These are phyloP conservation scores for Adelges cooleyi DNA, from an alignment of 1,140 invertebrate species.

Conservation along the genomic window DNA sequence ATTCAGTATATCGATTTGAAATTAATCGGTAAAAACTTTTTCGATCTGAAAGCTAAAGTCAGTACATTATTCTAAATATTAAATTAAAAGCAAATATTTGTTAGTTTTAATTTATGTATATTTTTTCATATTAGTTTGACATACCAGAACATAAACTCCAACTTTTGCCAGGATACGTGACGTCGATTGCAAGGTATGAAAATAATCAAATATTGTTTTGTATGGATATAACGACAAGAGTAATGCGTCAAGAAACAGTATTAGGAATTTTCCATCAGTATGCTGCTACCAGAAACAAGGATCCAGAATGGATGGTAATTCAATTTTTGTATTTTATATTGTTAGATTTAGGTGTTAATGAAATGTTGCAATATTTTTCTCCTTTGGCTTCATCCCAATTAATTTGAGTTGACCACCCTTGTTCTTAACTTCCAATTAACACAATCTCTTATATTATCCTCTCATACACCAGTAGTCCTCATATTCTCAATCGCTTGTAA, in stretches of 20 bases:
- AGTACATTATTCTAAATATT: background rate
- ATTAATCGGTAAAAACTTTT: constrained; percentile 66
- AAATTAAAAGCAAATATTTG: too few relatives aligned
- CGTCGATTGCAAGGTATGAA: constrained; percentile 68
- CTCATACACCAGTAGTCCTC: too few relatives aligned
- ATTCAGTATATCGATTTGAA: constrained; percentile 50
- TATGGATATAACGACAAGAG: constrained; percentile 62
- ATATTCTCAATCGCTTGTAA: too few relatives aligned
- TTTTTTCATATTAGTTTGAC: constrained; percentile 35
- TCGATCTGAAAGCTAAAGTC: constrained; percentile 53
- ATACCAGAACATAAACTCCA: constrained; percentile 44
- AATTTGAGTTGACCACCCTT: too few relatives aligned
- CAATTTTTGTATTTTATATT: too few relatives aligned
- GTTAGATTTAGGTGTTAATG: too few relatives aligned
- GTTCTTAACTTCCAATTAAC: too few relatives aligned
- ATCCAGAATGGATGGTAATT: constrained; percentile 14
- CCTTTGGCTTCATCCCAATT: too few relatives aligned
- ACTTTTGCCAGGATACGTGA: constrained; percentile 64
- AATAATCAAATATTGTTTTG: constrained; percentile 54
- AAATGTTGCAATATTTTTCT: too few relatives aligned
- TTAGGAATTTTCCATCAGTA: constrained; percentile 39
- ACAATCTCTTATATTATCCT: too few relatives aligned
- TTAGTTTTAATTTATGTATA: background rate
- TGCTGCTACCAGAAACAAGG: background rate
- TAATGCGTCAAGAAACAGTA: constrained; percentile 49